Percentiles rank a stretch among this genome's conserved stretches.
Evolutionary conservation across 2,113 vertebrate genomes (phyloP).

Genomic region (Ophiodon elongatus): DNA sequence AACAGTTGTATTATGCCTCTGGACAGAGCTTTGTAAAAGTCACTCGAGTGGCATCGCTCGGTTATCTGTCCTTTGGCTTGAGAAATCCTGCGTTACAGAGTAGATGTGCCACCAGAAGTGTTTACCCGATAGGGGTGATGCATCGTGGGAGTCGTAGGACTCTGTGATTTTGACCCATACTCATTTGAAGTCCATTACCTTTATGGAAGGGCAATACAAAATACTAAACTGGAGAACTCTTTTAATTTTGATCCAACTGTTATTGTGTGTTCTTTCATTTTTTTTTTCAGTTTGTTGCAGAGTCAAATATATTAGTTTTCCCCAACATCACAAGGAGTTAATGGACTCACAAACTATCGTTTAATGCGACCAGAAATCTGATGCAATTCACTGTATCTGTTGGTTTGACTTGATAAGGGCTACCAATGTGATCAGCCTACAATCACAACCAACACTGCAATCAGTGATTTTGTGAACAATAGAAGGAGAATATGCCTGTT

Average conservation of each 20-base stretch:
- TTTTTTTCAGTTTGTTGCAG: neutral
- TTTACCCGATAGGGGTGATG: neutral
- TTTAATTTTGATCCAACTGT: neutral
- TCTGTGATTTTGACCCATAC: neutral
- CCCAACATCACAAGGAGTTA: neutral
- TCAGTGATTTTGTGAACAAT: neutral
- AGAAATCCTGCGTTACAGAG: neutral
- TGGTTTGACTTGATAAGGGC: neutral
- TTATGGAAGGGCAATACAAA: neutral
- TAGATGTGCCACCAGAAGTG: neutral
- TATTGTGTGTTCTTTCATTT: neutral
- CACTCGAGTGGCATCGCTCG: neutral
- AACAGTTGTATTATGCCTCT: neutral
- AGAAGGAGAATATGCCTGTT: neutral
- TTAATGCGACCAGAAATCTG: slow-evolving; percentile 4
- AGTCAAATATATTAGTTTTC: neutral
- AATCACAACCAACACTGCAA: neutral
- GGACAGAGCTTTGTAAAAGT: neutral
- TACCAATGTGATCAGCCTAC: neutral
- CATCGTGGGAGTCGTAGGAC: neutral
- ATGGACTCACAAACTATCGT: neutral
- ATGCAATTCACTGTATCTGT: slow-evolving; percentile 11
- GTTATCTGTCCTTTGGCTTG: neutral
- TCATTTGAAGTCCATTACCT: neutral
- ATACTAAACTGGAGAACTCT: neutral